Percentiles rank a stretch among this genome's conserved stretches.
Conservation (phyloP, 2,797 vertebrate species). For the Brachymystax lenok region DNA sequence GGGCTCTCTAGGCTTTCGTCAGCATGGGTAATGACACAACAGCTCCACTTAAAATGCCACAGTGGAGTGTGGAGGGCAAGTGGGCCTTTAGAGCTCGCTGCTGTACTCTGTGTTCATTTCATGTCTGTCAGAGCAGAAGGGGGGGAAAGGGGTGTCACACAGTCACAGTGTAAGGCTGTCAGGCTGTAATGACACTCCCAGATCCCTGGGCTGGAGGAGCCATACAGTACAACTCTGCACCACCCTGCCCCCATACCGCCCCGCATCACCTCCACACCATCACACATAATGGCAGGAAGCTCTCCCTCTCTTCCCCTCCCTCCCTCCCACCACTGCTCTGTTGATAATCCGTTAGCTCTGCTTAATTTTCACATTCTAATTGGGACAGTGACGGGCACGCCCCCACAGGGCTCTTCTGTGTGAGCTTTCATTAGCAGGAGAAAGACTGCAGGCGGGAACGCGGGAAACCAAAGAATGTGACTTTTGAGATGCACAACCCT, state of each 20-base stretch:
- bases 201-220: constrained; percentile 10
- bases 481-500: constrained; percentile 55
- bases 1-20: constrained; percentile 31
- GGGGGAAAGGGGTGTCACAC: constrained; percentile 4
- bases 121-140: constrained; percentile 21
- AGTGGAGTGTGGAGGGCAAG: constrained; percentile 11
- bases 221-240: not conserved
- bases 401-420: constrained; percentile 57
- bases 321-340: constrained; percentile 25
- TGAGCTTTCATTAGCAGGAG: constrained; percentile 72
- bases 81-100: constrained; percentile 16
- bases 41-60: constrained; percentile 45
- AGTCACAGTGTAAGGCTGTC: constrained; percentile 17
- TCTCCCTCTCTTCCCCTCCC: no score
- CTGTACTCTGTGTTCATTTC: constrained; percentile 15
- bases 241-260: not conserved
- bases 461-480: constrained; percentile 59
- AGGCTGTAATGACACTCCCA: constrained; percentile 36
- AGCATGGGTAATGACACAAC: constrained; percentile 41
- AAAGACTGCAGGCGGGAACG: constrained; percentile 47
- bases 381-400: constrained; percentile 61
- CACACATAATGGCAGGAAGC: no score
- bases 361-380: constrained; percentile 81
- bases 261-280: no score
- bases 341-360: constrained; percentile 58